phyloP scores from a whole-genome alignment of 2,888 invertebrate genomes.

The Papilio gigon region DNA sequence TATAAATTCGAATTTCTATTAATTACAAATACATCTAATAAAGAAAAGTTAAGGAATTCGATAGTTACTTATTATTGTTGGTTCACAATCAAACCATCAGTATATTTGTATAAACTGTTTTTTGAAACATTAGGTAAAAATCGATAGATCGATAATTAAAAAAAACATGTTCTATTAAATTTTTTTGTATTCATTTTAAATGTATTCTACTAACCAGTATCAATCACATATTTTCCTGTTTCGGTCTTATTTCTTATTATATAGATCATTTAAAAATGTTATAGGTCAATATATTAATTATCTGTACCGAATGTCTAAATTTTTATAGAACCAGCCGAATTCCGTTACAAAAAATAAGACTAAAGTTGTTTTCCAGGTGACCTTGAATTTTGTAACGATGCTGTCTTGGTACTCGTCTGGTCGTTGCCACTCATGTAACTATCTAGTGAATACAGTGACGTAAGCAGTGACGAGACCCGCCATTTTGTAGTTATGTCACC shows the following conservation, averaged over 20 bases:
- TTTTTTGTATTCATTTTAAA: conserved; percentile 17
- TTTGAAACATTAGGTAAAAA: no score
- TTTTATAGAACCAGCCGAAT: conserved; percentile 9
- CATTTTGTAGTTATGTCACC: conserved; percentile 30
- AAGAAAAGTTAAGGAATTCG: no score
- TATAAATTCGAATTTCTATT: background rate
- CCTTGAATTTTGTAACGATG: conserved; percentile 13
- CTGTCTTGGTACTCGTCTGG: background rate
- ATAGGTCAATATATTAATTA: background rate
- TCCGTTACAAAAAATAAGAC: background rate
- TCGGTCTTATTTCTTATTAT: background rate
- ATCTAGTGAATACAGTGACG: conserved; percentile 26
- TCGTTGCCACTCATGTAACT: conserved; percentile 14
- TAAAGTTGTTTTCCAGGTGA: background rate
- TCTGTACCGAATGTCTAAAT: background rate
- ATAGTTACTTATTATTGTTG: no score
- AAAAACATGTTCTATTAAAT: background rate
- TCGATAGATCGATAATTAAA: no score
- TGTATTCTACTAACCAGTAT: conserved; percentile 13
- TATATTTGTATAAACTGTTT: no score
- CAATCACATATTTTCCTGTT: conserved; percentile 19
- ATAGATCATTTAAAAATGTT: conserved; percentile 10
- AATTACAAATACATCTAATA: no score
- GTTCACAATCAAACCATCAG: no score
- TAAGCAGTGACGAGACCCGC: conserved; percentile 24